Conservation (phyloP, 2,797 vertebrate genomes). For the Sus cebifrons region DNA sequence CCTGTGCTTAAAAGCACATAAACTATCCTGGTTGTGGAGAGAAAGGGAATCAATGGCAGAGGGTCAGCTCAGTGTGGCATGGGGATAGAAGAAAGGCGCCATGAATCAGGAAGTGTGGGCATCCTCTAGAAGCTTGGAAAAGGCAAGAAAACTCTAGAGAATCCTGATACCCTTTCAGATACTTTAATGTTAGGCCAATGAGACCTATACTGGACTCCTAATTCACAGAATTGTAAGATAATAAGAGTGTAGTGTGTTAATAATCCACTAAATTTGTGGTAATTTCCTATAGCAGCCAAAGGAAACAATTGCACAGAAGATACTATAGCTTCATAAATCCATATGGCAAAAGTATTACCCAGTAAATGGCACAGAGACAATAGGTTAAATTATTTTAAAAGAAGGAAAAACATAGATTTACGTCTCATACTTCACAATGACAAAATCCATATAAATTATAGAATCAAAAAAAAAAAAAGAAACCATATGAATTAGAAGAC, state of each 20-base stretch:
- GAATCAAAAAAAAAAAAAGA: constrained; percentile 1
- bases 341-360: not conserved
- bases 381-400: constrained; percentile 15
- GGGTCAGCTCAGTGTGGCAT: not conserved
- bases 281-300: not conserved
- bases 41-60: not conserved
- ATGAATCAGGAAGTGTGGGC: not conserved
- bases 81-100: not conserved
- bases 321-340: not conserved
- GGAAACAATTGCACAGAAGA: not conserved
- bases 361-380: not conserved
- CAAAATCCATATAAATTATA: not conserved
- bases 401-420: not conserved
- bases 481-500: not conserved
- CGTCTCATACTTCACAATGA: not conserved
- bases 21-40: not conserved
- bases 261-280: not conserved
- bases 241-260: not conserved
- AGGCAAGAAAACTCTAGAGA: not conserved
- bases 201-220: not conserved
- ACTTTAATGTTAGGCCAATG: not conserved
- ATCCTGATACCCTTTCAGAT: not conserved
- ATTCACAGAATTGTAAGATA: not conserved
- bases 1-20: not conserved
- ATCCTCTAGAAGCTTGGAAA: not conserved